Conservation (phyloP, 2,113 vertebrate species). For the Urocynchramus pylzowi region DNA sequence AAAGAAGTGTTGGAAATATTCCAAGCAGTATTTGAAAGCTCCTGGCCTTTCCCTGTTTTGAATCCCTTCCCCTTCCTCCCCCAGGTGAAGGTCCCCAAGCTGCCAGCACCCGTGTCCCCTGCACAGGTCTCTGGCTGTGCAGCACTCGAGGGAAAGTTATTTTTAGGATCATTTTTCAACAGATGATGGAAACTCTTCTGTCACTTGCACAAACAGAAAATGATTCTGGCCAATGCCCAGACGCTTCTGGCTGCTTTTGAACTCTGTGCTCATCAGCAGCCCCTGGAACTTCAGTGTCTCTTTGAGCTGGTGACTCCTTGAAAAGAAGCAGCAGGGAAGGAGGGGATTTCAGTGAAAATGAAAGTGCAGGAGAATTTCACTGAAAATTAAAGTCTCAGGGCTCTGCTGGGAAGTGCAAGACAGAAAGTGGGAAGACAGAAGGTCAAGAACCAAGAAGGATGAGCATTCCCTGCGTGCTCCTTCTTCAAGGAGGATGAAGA, state of each 20-base stretch:
- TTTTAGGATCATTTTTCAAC: constrained; percentile 19
- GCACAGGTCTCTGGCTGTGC: background rate
- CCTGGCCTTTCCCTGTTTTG: background rate
- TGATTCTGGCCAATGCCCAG: background rate
- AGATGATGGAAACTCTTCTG: constrained; percentile 26
- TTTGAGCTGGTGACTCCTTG: background rate
- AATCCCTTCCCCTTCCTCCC: background rate
- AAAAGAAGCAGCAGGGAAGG: background rate
- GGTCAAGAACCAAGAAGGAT: background rate
- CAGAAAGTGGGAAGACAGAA: background rate
- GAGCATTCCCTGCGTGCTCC: background rate
- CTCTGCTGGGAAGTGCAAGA: background rate
- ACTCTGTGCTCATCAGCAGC: background rate
- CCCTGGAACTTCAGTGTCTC: background rate
- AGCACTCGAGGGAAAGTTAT: background rate
- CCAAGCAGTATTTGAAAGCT: background rate
- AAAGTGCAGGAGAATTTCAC: background rate
- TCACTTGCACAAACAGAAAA: background rate
- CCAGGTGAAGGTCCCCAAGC: background rate
- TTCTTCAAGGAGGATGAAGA: background rate
- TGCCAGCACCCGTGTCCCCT: background rate
- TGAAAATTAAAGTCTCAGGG: background rate
- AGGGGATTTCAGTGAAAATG: background rate
- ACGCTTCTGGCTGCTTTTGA: background rate
- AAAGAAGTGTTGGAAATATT: background rate